A percentile compares a stretch with the other conserved stretches of the same genome.
Evolutionary conservation across 2,888 invertebrate genomes (phyloP).

Genomic region (Zele albiditarsus): DNA sequence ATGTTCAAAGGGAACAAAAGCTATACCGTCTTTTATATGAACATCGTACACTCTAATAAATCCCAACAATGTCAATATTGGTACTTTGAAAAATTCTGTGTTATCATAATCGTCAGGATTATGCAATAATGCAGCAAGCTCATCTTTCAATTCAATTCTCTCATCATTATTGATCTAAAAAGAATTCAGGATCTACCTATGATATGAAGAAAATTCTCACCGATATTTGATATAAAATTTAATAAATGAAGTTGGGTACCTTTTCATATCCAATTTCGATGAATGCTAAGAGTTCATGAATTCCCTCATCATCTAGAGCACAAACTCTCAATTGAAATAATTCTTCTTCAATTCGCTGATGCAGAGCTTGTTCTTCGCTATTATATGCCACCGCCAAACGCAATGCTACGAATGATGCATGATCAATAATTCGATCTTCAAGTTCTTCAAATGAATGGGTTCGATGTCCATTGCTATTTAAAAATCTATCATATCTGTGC

Average conservation of each 20-base stretch:
- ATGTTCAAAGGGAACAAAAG: neutral
- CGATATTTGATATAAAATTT: neutral
- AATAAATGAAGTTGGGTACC: neutral
- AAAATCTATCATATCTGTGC: neutral
- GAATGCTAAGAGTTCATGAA: neutral
- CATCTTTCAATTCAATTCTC: neutral
- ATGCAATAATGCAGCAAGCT: neutral
- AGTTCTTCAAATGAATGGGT: neutral
- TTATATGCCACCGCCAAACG: neutral
- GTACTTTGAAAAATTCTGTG: conserved; percentile 21
- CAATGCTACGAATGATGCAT: conserved; percentile 16
- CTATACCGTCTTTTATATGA: conserved; percentile 19
- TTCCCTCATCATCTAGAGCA: conserved; percentile 9
- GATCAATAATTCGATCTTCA: conserved; percentile 14
- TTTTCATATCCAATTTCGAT: conserved; percentile 1
- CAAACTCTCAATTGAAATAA: conserved; percentile 16
- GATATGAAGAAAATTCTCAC: neutral
- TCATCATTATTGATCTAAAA: neutral
- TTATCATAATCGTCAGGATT: neutral
- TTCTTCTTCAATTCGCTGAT: conserved; percentile 16
- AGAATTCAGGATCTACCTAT: neutral
- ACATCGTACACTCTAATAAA: neutral
- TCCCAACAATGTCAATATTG: conserved; percentile 13
- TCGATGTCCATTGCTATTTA: conserved; percentile 3
- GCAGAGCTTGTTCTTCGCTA: neutral